Evolutionary conservation across 1,140 invertebrate species (phyloP).

Genomic region (Papilio glaucus): DNA sequence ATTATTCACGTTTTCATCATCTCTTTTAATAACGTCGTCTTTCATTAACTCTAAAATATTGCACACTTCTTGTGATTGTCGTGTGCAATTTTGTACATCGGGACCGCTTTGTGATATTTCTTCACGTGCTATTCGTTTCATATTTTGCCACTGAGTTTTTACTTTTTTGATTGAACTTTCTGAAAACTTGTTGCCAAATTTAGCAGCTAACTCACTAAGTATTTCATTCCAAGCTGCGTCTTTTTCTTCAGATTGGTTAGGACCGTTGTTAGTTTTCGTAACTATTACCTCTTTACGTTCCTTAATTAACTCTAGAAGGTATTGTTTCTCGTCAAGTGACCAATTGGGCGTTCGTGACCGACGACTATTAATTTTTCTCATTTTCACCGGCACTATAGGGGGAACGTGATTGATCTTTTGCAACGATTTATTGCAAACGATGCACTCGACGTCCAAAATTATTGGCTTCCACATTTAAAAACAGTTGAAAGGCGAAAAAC

Average conservation of each 20-base stretch:
- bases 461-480: conserved; percentile 79
- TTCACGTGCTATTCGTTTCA: conserved; percentile 77
- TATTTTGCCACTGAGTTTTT: conserved; percentile 80
- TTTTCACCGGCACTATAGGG: conserved; percentile 52
- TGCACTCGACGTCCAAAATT: conserved; percentile 79
- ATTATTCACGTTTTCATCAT: conserved; percentile 57
- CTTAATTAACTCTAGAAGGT: conserved; percentile 74
- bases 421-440: conserved; percentile 81
- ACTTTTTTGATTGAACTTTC: conserved; percentile 75
- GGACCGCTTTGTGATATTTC: conserved; percentile 66
- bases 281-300: conserved; percentile 70
- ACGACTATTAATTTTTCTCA: conserved; percentile 66
- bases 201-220: conserved; percentile 58
- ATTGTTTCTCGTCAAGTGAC: conserved; percentile 75
- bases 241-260: conserved; percentile 73
- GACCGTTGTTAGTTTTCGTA: conserved; percentile 68
- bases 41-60: conserved; percentile 69
- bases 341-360: conserved; percentile 75
- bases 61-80: conserved; percentile 72
- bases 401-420: conserved; percentile 77
- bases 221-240: conserved; percentile 79
- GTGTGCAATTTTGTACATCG: conserved; percentile 59
- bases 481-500: conserved; percentile 68
- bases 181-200: conserved; percentile 72
- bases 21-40: conserved; percentile 58